Evolutionary conservation across 2,888 invertebrate species (phyloP), one percentile per base, ranked within the genome.

Genomic region (Sinopyrophorus schimmeli): DNA sequence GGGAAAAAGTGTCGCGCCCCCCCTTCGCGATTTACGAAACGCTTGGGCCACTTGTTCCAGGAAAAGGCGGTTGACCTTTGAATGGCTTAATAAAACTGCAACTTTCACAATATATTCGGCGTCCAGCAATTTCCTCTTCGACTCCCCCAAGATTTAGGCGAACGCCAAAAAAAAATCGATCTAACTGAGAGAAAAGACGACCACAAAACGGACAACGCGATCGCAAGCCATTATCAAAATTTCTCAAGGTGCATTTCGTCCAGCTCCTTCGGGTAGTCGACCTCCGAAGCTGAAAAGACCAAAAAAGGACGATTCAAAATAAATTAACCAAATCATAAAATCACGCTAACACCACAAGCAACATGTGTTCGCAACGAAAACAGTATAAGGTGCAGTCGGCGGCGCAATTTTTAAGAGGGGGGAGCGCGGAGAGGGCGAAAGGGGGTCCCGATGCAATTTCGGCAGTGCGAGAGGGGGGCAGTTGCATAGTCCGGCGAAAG

Each of bases 401-500:
- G 43, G 38, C 37, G 53, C 53, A 48, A 53, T 53, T 49, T 43
- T 17, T 21, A 18, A n/a, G n/a, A n/a, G n/a, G n/a, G n/a, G 17
- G 16, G 46, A 40, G 37, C 14, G 46, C 28, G 43, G 38, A 10
- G 34, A 37, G 43, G 27, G 14, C 28, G 44, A 34, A 55, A 41
- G 49, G 58, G 55, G 55, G 53, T 51, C 53, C 47, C 47, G 49
- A 44, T 50, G 57, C 42, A 40, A 43, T 50, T 50, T 50, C 35
- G 50, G 44, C 42, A 47, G 47, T 52, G 54, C 53, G 34, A 48
- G 48, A 14, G 48, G 48, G 52, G 48, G 41, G 47, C 14, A 66
- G 67, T 66, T 70, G 70, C 71, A 70, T 70, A 70, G 71, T 66
- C 68, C 68, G 63, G 66, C 69, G 71, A 72, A 72, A 73, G 72